Percentiles rank a stretch among this genome's conserved stretches.
phyloP scores from a whole-genome alignment of 2,797 vertebrate species.

The Pseudomugil tenellus region DNA sequence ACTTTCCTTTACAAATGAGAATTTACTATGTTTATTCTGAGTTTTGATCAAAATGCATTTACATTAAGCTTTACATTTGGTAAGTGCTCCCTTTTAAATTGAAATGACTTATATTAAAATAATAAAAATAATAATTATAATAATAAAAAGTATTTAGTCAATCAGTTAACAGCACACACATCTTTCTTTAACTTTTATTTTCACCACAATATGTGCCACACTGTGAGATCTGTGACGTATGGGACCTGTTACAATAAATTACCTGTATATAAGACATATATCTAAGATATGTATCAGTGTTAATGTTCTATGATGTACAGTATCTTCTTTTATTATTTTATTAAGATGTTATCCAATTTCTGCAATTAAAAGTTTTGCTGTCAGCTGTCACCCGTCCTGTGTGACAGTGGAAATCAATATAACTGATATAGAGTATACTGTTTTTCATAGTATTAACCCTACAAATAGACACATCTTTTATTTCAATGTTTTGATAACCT shows the following conservation, averaged over 20 bases:
- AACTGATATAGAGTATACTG: neutral
- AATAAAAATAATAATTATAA: too few relatives aligned
- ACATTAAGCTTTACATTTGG: too few relatives aligned
- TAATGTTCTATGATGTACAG: neutral
- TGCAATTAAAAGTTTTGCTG: neutral
- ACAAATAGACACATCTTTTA: neutral
- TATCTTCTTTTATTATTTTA: neutral
- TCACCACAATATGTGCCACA: neutral
- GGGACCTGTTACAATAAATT: neutral
- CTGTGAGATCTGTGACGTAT: neutral
- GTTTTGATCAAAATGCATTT: constrained; percentile 14
- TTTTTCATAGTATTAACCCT: neutral
- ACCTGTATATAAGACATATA: constrained; percentile 5
- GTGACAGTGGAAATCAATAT: neutral
- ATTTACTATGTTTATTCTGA: constrained; percentile 22
- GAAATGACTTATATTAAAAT: neutral
- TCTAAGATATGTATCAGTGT: neutral
- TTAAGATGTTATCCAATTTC: neutral
- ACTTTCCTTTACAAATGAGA: constrained; percentile 11
- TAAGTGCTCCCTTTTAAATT: neutral
- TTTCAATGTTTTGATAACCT: constrained; percentile 1
- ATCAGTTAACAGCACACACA: neutral
- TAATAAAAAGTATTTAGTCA: neutral
- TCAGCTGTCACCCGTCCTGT: neutral
- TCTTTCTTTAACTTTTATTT: neutral